Evolutionary conservation across 2,113 vertebrate genomes (phyloP), one percentile per base, ranked within the genome.

Genomic region (Strix aluco): DNA sequence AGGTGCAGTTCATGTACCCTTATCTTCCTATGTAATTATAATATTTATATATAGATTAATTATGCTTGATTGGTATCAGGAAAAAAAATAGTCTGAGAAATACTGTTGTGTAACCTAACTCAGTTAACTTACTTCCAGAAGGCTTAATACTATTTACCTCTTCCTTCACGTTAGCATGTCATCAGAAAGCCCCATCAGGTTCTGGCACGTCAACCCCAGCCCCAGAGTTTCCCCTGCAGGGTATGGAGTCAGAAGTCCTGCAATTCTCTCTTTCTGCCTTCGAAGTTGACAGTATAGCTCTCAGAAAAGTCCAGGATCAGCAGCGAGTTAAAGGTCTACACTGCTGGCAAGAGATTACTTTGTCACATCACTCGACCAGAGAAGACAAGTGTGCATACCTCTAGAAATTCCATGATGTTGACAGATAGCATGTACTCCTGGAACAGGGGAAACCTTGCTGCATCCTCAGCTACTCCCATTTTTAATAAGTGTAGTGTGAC

Each of bases 21-120:
- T 89, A 65, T 52, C 47, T 87, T 74, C 27, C 40, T 80, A 46
- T 25, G 62, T 40, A 86, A 82, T 61, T 46, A 42, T 46, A 72
- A 34, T 55, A 65, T 75, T 92, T 95, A 69, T 72, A 18, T 87
- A 79, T 20, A 70, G n/a, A 79, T 85, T 79, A 73, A 88, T 95
- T 96, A 54, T 67, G 55, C 58, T 85, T 82, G 65, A 91, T 86
- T 93, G 86, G 25, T 52, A 63, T 74, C 42, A 85, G 51, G 78
- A 91, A 94, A 85, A 54, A 54, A 55, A 92, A 90, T 32, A 93
- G 47, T 77, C 23, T 47, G 17, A 83, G 57, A 92, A 81, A 32
- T 69, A 27, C 25, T 78, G 36, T 7, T 74, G 19, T 71, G 47
- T 67, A 61, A 63, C 29, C n/a, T 78, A 58, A 88, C 10, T 86